A percentile compares a stretch with the other conserved stretches of the same genome.
Conservation (phyloP, 2,797 vertebrate genomes). For the Myripristis jacobus region DNA sequence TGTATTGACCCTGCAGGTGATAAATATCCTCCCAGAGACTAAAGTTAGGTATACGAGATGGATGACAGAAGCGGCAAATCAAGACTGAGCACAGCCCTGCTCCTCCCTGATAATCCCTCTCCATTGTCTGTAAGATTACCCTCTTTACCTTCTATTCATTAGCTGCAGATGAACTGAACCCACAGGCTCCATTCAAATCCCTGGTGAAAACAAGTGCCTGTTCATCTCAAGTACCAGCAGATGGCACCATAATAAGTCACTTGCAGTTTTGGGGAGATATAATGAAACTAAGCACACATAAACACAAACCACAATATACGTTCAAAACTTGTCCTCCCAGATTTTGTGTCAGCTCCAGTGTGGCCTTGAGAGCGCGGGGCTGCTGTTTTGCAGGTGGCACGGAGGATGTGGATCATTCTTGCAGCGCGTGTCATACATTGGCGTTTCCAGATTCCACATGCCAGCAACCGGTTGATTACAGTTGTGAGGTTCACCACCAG, state of each 20-base stretch:
- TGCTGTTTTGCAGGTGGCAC: slow-evolving; percentile 65
- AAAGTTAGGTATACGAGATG: slow-evolving; percentile 36
- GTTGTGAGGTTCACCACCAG: slow-evolving; percentile 50
- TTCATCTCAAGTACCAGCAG: slow-evolving; percentile 60
- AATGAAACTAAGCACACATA: not conserved
- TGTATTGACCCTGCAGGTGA: slow-evolving; percentile 68
- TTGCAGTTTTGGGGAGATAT: not conserved
- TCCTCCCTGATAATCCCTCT: slow-evolving; percentile 25
- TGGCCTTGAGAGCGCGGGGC: slow-evolving; percentile 18
- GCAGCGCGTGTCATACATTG: slow-evolving; percentile 56
- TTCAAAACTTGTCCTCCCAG: not conserved
- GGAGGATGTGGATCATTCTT: slow-evolving; percentile 70
- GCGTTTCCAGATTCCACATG: slow-evolving; percentile 51
- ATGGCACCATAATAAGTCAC: slow-evolving; percentile 49
- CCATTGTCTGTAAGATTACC: slow-evolving; percentile 28
- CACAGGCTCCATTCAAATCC: not conserved
- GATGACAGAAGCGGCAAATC: slow-evolving; percentile 34
- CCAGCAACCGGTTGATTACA: slow-evolving; percentile 35
- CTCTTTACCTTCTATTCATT: slow-evolving; percentile 21
- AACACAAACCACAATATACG: too few species aligned
- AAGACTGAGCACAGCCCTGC: slow-evolving; percentile 46
- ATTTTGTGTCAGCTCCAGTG: slow-evolving; percentile 16
- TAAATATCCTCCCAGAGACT: slow-evolving; percentile 62
- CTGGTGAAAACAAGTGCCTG: not conserved
- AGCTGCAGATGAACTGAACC: slow-evolving; percentile 6